These are phyloP conservation scores for Eupithecia pulchellata DNA, from an alignment of 2,888 invertebrate species.

Conservation along the genomic window DNA sequence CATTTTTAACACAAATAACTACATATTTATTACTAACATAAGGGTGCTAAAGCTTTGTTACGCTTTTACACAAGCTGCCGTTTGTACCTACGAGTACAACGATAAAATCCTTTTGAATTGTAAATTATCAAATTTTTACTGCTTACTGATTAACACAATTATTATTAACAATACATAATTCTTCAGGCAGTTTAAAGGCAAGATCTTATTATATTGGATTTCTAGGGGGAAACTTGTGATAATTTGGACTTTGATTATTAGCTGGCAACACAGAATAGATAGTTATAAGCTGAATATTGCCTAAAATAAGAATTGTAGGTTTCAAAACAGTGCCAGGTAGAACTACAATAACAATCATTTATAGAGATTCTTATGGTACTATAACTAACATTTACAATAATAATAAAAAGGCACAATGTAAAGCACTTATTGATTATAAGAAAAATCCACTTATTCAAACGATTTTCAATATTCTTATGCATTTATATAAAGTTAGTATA, in stretches of 20 bases:
- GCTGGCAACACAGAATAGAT: not conserved
- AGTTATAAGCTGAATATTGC: no score
- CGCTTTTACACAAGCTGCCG: not conserved
- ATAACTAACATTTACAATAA: conserved; percentile 9
- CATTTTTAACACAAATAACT: conserved; percentile 40
- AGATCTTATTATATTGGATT: not conserved
- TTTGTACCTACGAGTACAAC: not conserved
- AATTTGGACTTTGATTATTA: no score
- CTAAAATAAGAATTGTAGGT: not conserved
- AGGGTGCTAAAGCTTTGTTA: conserved; percentile 1
- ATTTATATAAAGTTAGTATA: not conserved
- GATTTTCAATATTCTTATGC: not conserved
- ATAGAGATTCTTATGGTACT: conserved; percentile 8
- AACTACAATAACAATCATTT: not conserved
- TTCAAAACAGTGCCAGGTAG: not conserved
- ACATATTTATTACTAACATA: conserved; percentile 3
- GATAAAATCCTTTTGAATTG: not conserved
- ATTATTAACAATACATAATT: not conserved
- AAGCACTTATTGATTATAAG: conserved; percentile 10
- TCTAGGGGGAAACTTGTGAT: no score
- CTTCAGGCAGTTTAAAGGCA: not conserved
- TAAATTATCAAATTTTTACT: not conserved
- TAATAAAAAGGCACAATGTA: conserved; percentile 14
- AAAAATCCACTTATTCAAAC: not conserved
- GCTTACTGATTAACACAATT: not conserved